Conservation (phyloP, 2,113 vertebrate species). For the Sphyrna mokarran region DNA sequence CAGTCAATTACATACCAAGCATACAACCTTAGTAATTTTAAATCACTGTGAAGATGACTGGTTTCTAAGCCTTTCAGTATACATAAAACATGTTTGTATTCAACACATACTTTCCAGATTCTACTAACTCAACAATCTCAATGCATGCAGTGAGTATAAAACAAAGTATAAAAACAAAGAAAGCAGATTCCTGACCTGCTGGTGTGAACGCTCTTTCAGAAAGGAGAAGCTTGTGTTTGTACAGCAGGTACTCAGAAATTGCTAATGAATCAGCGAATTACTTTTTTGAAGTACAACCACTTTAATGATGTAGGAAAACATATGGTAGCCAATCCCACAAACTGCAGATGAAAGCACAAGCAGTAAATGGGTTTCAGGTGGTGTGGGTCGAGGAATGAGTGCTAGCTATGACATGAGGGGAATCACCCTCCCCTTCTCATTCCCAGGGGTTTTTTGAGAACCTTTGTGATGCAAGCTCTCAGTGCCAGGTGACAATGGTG, state of each 20-base stretch:
- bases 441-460: neutral
- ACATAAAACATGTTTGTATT: neutral
- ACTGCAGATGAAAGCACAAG: neutral
- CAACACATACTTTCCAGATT: neutral
- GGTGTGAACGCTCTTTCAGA: neutral
- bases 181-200: neutral
- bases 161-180: neutral
- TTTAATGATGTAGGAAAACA: neutral
- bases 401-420: neutral
- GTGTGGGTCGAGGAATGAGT: neutral
- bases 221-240: neutral
- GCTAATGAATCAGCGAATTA: neutral
- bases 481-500: neutral
- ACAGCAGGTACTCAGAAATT: neutral
- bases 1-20: neutral
- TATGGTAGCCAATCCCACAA: neutral
- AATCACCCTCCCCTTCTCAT: neutral
- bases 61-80: neutral
- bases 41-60: neutral
- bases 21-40: neutral
- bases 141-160: neutral
- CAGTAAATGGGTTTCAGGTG: neutral
- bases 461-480: neutral
- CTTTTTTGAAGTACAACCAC: neutral
- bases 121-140: neutral